Conservation (phyloP, 2,797 vertebrate species). For the Myotis daubentonii region DNA sequence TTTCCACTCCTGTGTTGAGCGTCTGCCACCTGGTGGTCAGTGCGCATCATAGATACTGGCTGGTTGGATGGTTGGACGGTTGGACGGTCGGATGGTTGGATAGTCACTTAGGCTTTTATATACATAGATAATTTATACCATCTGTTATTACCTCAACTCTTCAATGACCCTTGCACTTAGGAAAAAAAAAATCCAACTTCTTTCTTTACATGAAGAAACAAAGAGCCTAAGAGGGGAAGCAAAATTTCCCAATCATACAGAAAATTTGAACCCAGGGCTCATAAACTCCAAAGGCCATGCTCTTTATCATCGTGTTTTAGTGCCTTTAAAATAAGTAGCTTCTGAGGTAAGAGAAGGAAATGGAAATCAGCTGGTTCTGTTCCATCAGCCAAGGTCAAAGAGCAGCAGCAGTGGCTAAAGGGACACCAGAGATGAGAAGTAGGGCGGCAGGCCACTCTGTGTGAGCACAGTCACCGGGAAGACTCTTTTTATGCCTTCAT, state of each 20-base stretch:
- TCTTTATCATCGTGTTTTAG: background rate
- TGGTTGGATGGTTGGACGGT: too few species aligned
- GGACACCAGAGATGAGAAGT: background rate
- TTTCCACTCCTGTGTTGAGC: too few species aligned
- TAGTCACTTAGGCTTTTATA: too few species aligned
- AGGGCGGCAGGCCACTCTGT: background rate
- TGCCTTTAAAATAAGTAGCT: background rate
- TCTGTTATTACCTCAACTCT: background rate
- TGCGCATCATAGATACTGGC: too few species aligned
- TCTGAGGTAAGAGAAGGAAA: background rate
- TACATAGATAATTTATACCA: background rate
- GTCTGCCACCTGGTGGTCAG: too few species aligned
- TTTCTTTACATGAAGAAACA: background rate
- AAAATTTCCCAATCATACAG: background rate
- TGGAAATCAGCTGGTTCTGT: background rate
- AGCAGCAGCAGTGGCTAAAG: background rate
- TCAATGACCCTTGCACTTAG: background rate
- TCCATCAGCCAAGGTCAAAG: background rate
- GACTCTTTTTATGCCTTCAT: background rate
- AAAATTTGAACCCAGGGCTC: background rate
- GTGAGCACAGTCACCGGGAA: background rate
- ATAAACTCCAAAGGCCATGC: background rate
- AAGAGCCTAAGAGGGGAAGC: background rate
- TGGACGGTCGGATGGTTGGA: too few species aligned
- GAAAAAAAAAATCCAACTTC: background rate